Evolutionary conservation across 2,888 invertebrate genomes (phyloP), one percentile per base, ranked within the genome.

Genomic region (Harpalus rufipes): DNA sequence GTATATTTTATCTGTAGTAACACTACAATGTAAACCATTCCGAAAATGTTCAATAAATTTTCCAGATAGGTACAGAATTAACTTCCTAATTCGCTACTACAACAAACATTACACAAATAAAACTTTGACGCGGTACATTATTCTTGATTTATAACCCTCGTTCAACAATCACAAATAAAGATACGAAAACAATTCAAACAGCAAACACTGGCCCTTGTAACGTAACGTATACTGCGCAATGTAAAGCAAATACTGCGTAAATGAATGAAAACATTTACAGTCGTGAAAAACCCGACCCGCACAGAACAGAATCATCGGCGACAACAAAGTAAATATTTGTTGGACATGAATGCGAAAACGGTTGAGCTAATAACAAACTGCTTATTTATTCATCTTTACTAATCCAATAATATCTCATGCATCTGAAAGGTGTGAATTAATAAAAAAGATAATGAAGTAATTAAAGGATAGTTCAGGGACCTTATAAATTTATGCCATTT

Each of bases 321-420:
- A 68, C 65, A 65, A 65, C 68, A 68, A 68, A 39, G 68, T 68
- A 68, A 68, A 68, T 68, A 68, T 68, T 68, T 68, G 68, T 39
- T 14, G 68, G 68, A 7, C 14, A 68, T 68, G 68, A 68, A 68
- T 68, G 1, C 68, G 39, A n/a, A 39, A 68, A 10, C 63, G 25
- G 25, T 10, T 4, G 5, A 63, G 12, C 25, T 68, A 68, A 68
- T 68, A 41, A 39, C 6, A 32, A 68, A 39, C n/a, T 1, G 21
- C 32, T 10, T 68, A 14, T 68, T 68, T 68, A 68, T 68, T 68
- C 32, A 68, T 68, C 68, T 39, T 32, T 63, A 25, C 25, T 25
- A 16, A 18, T 63, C 25, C 63, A 21, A 12, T 18, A 63, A 21
- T 18, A 6, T 21, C 18, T 16, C 18, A 61, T 61, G 10, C 18